Evolutionary conservation across 2,113 vertebrate genomes (phyloP).

Genomic region (Nibea albiflora): DNA sequence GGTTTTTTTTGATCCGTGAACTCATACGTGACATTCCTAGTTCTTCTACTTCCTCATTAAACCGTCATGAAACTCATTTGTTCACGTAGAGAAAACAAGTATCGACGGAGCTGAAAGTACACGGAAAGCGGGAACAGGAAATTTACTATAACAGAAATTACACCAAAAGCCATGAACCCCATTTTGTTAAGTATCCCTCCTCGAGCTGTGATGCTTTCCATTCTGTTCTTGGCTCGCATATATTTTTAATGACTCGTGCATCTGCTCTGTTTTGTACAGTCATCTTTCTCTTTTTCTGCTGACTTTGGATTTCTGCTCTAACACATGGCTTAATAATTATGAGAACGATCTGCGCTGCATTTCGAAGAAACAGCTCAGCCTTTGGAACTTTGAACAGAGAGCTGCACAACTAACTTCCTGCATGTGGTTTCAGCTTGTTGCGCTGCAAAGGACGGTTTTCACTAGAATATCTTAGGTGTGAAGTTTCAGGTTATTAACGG

Average conservation of each 20-base stretch:
- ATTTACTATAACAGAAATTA: neutral
- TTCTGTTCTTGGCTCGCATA: conserved; percentile 27
- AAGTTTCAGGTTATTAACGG: accelerated
- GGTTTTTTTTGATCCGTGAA: neutral
- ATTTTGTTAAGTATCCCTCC: neutral
- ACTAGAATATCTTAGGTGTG: neutral
- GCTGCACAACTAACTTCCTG: neutral
- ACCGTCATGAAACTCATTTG: neutral
- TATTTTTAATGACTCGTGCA: conserved; percentile 33
- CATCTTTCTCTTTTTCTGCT: conserved; percentile 50
- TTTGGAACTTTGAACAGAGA: conserved; percentile 17
- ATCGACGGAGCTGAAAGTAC: neutral
- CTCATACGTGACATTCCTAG: neutral
- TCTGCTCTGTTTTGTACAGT: conserved; percentile 52
- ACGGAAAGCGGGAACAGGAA: neutral
- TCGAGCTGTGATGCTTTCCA: neutral
- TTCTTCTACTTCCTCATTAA: neutral
- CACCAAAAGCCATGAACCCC: neutral
- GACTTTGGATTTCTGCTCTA: conserved; percentile 24
- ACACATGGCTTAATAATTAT: conserved; percentile 47
- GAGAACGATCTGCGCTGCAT: conserved; percentile 30
- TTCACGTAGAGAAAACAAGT: neutral
- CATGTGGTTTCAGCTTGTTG: neutral
- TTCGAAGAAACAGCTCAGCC: conserved; percentile 33
- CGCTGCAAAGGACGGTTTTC: neutral